Conservation (phyloP, 2,797 vertebrate species). For the Esox lucius region DNA sequence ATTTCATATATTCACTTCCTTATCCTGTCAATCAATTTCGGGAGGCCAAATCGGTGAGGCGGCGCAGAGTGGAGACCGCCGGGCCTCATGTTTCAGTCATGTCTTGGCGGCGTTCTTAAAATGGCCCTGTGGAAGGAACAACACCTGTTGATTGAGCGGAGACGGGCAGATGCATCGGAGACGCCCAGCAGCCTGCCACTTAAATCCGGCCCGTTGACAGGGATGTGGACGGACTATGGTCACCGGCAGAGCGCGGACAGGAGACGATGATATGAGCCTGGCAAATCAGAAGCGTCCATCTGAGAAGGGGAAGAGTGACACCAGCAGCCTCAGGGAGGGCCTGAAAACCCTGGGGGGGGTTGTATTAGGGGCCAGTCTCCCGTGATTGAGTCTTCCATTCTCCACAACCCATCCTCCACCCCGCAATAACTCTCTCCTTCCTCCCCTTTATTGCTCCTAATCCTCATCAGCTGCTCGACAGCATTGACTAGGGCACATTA, state of each 20-base stretch:
- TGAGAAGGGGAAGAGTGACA: slow-evolving; percentile 62
- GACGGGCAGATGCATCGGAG: slow-evolving; percentile 22
- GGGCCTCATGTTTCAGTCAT: slow-evolving; percentile 72
- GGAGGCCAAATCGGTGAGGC: slow-evolving; percentile 38
- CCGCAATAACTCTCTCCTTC: slow-evolving; percentile 24
- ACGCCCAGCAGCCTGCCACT: background rate
- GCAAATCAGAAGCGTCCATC: slow-evolving; percentile 49
- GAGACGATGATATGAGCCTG: slow-evolving; percentile 48
- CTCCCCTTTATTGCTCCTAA: background rate
- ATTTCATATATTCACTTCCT: slow-evolving; percentile 43
- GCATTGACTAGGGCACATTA: slow-evolving; percentile 13
- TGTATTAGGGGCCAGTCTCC: slow-evolving; percentile 39
- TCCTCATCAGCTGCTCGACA: slow-evolving; percentile 5
- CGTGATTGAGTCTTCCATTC: slow-evolving; percentile 40
- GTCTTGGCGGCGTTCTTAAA: slow-evolving; percentile 36
- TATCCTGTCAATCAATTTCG: slow-evolving; percentile 35
- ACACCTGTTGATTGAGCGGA: slow-evolving; percentile 62
- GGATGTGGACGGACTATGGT: slow-evolving; percentile 21
- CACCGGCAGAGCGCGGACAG: slow-evolving; percentile 11
- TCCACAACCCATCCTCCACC: slow-evolving; percentile 36
- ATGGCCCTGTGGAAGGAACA: slow-evolving; percentile 19
- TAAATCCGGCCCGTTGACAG: slow-evolving; percentile 53
- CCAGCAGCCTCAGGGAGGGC: slow-evolving; percentile 42
- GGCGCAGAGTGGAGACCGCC: slow-evolving; percentile 25
- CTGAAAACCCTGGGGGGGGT: slow-evolving; percentile 38